These are phyloP conservation scores for Sparidentex hasta DNA, from an alignment of 2,797 vertebrate species.

Conservation along the genomic window DNA sequence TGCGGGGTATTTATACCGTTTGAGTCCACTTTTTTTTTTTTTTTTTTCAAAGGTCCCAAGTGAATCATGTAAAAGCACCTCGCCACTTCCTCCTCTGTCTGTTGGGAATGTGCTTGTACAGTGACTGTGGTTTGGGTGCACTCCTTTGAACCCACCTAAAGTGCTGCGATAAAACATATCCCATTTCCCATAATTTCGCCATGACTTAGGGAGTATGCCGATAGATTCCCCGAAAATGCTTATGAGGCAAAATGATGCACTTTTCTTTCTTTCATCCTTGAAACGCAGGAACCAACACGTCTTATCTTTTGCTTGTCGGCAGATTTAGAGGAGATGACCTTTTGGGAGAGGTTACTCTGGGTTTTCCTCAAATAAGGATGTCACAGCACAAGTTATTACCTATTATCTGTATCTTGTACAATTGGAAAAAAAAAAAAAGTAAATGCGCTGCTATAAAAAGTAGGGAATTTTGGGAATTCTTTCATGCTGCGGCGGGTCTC, in stretches of 20 bases:
- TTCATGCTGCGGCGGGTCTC: conserved; percentile 31
- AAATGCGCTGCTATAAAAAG: neutral
- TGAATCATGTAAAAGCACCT: conserved; percentile 88
- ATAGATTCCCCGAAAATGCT: conserved; percentile 6
- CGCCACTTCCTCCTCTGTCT: conserved; percentile 81
- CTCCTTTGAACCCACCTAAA: conserved; percentile 48
- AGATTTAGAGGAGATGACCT: neutral
- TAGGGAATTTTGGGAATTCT: neutral
- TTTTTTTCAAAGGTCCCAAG: conserved; percentile 48
- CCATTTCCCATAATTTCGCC: neutral
- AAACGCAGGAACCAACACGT: neutral
- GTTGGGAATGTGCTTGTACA: conserved; percentile 64
- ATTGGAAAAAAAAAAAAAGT: neutral
- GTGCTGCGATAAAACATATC: conserved; percentile 38
- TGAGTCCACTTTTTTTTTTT: neutral
- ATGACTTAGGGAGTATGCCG: conserved; percentile 14
- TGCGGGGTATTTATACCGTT: conserved; percentile 80
- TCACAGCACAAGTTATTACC: neutral
- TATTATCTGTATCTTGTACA: neutral
- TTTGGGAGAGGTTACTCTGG: conserved; percentile 1
- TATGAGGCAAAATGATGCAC: neutral
- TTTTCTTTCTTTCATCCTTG: neutral
- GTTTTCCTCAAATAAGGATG: neutral
- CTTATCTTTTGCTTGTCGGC: neutral
- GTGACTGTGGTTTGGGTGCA: conserved; percentile 50